Evolutionary conservation across 2,113 vertebrate species (phyloP).

Genomic region (Callipepla californica): DNA sequence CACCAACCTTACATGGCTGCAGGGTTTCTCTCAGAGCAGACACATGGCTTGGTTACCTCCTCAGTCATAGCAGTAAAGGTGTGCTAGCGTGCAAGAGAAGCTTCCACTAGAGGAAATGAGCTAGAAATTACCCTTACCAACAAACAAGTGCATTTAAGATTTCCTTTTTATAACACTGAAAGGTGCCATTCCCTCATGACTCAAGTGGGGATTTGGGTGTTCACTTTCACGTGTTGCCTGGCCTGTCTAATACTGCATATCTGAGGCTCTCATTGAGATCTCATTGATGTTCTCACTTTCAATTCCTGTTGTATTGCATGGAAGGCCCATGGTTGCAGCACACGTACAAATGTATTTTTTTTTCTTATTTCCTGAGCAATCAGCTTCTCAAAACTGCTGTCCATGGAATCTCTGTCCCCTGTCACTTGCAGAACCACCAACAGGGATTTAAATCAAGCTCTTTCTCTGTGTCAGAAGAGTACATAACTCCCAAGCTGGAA

Average conservation of each 20-base stretch:
- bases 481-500: background rate
- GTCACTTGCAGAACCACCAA: background rate
- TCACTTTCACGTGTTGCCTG: background rate
- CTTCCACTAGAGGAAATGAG: background rate
- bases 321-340: background rate
- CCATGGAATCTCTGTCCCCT: background rate
- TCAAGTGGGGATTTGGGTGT: background rate
- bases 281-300: background rate
- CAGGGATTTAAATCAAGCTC: constrained; percentile 44
- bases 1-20: background rate
- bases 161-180: background rate
- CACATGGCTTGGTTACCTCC: background rate
- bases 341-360: background rate
- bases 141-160: background rate
- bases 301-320: background rate
- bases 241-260: background rate
- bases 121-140: background rate
- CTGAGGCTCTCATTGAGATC: background rate
- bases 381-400: background rate
- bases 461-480: background rate
- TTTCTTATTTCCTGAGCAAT: constrained; percentile 40
- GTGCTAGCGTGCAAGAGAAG: background rate
- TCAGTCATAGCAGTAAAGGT: background rate
- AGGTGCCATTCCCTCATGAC: background rate
- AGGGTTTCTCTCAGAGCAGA: background rate